A percentile compares a stretch with the other conserved stretches of the same genome.
These are phyloP conservation scores for Adelognathus sp. DNA, from an alignment of 2,888 invertebrate species.

Conservation along the genomic window DNA sequence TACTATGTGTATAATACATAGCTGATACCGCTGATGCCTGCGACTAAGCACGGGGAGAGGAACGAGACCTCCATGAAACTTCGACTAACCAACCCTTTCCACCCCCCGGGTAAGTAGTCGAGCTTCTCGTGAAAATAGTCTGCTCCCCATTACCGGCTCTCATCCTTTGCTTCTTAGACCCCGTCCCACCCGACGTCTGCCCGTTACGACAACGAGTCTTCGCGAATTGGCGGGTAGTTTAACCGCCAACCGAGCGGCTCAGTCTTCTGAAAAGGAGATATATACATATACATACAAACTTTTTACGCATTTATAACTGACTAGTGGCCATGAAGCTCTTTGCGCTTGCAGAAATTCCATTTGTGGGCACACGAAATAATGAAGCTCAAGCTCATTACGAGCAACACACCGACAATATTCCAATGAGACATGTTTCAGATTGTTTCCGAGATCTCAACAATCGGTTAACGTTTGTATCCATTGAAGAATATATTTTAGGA, in stretches of 20 bases:
- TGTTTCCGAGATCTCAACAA: too few relatives aligned
- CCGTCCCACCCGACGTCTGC: not conserved
- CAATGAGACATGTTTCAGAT: too few relatives aligned
- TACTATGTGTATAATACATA: not conserved
- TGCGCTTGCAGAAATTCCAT: too few relatives aligned
- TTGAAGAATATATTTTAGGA: too few relatives aligned
- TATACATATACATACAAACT: not conserved
- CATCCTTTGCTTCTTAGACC: not conserved
- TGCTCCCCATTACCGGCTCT: conserved; percentile 20
- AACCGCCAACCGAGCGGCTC: not conserved
- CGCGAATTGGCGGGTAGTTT: not conserved
- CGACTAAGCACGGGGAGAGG: not conserved
- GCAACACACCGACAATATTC: too few relatives aligned
- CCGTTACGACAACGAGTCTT: not conserved
- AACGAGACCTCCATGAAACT: conserved; percentile 17
- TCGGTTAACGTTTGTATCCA: too few relatives aligned
- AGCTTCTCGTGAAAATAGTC: conserved; percentile 19
- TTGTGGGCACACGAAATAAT: too few relatives aligned
- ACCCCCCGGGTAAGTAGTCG: not conserved
- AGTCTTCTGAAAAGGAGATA: not conserved
- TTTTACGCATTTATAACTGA: not conserved
- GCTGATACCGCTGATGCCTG: too few relatives aligned
- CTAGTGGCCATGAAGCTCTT: not conserved
- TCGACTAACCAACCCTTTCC: conserved; percentile 18
- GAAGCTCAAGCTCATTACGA: too few relatives aligned